Base-by-base conservation (phyloP, 2,888 invertebrate genomes). In the Diadegma fenestrale region DNA sequence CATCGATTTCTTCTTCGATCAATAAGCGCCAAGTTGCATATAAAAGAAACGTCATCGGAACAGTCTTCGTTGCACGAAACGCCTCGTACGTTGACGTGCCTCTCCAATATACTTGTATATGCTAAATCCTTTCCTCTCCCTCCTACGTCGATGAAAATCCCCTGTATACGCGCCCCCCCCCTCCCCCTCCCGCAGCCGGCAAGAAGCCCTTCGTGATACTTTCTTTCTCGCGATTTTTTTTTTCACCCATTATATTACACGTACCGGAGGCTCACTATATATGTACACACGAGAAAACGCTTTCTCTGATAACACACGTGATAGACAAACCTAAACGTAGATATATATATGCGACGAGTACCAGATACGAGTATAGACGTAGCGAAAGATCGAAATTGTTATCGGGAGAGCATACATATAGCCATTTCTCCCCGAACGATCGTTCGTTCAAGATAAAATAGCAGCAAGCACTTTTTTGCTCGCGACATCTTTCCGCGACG, bases 141-240 rank as follows among this genome's bases (percentile, higher is more conserved):
- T 45, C 7, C 51, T n/a, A 26, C 68, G 64, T 22, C 54, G 77
- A 63, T 69, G 68, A 78, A 80, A 84, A 84, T 76, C 76, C 78
- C 72, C 43, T 33, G 66, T 61, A 72, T 51, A 64, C 45, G 69
- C 63, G 26, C 14, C 43, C 63, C 51, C 54, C 54, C n/a, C n/a
- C n/a, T n/a, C n/a, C n/a, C n/a, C n/a, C n/a, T n/a, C n/a, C n/a
- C n/a, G n/a, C 61, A 58, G 43, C 72, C n/a, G 72, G 64, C 69
- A 69, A 58, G 78, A 81, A 85, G 78, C 73, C 81, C 84, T 84
- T 75, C 80, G 80, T 76, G 66, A 78, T 77, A 22, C 58, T 83
- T 64, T 73, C 71, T 64, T 80, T 75, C 41, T 64, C 17, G 58
- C 14, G n/a, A 66, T 80, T 71, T 77, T 84, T 81, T 76, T 22